These are phyloP conservation scores for Sycophila sp. DNA, from an alignment of 1,140 invertebrate species.

Conservation along the genomic window DNA sequence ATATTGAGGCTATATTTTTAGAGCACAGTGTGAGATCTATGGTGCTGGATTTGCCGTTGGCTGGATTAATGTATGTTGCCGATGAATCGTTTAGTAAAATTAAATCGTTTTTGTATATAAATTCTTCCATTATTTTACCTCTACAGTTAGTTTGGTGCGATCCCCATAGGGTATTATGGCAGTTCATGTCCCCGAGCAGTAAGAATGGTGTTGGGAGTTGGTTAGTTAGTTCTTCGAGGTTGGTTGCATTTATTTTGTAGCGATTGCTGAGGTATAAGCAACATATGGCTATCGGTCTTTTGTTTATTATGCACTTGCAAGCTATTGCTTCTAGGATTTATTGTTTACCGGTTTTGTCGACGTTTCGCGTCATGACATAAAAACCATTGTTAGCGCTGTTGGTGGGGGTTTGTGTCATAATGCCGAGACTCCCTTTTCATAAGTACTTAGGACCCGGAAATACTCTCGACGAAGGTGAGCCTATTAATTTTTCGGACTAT, in stretches of 20 bases:
- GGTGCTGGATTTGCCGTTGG: constrained; percentile 38
- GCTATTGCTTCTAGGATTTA: constrained; percentile 48
- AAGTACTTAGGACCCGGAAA: no score
- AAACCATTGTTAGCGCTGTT: constrained; percentile 38
- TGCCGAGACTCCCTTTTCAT: no score
- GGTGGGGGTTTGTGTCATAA: constrained; percentile 35
- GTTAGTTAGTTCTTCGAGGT: no score
- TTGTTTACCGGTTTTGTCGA: no score
- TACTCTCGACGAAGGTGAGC: no score
- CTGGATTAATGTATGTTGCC: constrained; percentile 44
- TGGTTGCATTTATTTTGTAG: no score
- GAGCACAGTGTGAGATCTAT: constrained; percentile 47
- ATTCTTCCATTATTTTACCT: constrained; percentile 45
- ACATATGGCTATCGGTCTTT: constrained; percentile 41
- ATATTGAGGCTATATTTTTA: constrained; percentile 38
- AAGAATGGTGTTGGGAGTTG: constrained; percentile 50
- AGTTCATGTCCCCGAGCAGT: constrained; percentile 51
- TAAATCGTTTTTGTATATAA: constrained; percentile 37
- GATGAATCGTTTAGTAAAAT: constrained; percentile 44
- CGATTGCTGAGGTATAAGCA: constrained; percentile 50
- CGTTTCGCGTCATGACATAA: no score
- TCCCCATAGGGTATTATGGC: constrained; percentile 52
- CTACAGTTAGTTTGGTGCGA: constrained; percentile 44
- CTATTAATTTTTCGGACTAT: no score
- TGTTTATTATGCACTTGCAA: neutral